phyloP scores from a whole-genome alignment of 35 echinoderm and acorn worm species.

The Ophiothrix spiculata region DNA sequence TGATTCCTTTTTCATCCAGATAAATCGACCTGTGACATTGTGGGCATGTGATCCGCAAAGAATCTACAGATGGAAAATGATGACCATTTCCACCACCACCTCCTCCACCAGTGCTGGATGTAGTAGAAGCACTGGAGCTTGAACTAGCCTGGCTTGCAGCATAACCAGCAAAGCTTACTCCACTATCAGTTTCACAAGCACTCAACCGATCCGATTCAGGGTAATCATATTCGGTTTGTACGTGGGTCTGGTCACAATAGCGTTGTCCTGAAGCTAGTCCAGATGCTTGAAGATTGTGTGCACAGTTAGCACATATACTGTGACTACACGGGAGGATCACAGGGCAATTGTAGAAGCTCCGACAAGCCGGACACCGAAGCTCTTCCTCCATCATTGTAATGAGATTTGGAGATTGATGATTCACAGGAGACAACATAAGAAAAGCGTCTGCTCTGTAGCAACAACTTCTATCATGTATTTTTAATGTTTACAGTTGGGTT shows the following conservation, averaged over 20 bases:
- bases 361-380: slow-evolving; percentile 68
- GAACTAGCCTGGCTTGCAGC: slow-evolving; percentile 69
- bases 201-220: slow-evolving; percentile 90
- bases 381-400: slow-evolving; percentile 90
- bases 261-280: slow-evolving; percentile 12
- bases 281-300: slow-evolving; percentile 66
- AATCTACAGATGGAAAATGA: slow-evolving; percentile 35
- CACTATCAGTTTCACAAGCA: slow-evolving; percentile 89
- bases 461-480: slow-evolving; percentile 1
- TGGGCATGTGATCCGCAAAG: slow-evolving; percentile 75
- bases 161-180: slow-evolving; percentile 74
- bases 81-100: slow-evolving; percentile 46
- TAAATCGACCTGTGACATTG: slow-evolving; percentile 93
- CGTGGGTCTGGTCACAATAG: slow-evolving; percentile 12
- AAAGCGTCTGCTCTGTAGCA: neutral
- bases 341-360: slow-evolving; percentile 69
- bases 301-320: slow-evolving; percentile 88
- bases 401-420: neutral
- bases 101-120: slow-evolving; percentile 54
- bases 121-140: slow-evolving; percentile 45
- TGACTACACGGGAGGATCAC: slow-evolving; percentile 88
- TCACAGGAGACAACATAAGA: slow-evolving; percentile 6
- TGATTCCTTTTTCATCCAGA: slow-evolving; percentile 86
- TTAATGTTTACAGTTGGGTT: neutral
- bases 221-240: slow-evolving; percentile 59